Conservation (phyloP, 2,113 vertebrate species). For the Kryptolebias marmoratus region DNA sequence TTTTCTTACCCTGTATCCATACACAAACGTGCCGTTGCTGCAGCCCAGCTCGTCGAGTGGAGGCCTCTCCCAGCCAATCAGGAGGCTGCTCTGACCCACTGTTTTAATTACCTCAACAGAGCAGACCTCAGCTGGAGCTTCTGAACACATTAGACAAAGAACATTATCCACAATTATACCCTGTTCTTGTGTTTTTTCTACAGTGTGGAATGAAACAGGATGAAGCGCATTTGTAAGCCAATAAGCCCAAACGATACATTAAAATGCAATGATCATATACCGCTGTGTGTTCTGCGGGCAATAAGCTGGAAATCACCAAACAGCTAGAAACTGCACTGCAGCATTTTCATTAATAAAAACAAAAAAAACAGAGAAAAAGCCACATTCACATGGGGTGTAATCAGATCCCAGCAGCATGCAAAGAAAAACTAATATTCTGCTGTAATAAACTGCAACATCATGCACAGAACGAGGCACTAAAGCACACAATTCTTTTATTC, state of each 20-base stretch:
- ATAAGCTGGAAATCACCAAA: slow-evolving; percentile 15
- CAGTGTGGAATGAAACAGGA: background rate
- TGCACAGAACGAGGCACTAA: background rate
- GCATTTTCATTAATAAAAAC: slow-evolving; percentile 5
- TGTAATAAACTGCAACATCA: background rate
- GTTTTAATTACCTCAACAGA: slow-evolving; percentile 72
- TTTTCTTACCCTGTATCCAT: slow-evolving; percentile 76
- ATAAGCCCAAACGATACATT: background rate
- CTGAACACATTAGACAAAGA: slow-evolving; percentile 47
- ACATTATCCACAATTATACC: background rate
- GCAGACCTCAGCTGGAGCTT: slow-evolving; percentile 65
- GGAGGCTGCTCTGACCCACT: slow-evolving; percentile 69
- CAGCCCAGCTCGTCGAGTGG: slow-evolving; percentile 71
- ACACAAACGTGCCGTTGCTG: slow-evolving; percentile 74
- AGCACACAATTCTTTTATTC: background rate
- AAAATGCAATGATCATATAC: background rate
- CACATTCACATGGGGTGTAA: slow-evolving; percentile 13
- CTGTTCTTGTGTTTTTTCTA: background rate
- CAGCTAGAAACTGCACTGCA: background rate
- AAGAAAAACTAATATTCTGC: slow-evolving; percentile 19
- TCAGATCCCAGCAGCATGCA: slow-evolving; percentile 9
- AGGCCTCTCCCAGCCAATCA: slow-evolving; percentile 76
- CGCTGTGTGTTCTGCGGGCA: background rate
- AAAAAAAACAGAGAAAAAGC: background rate
- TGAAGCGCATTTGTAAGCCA: slow-evolving; percentile 9